Evolutionary conservation across 2,113 vertebrate genomes (phyloP), one percentile per base, ranked within the genome.

Genomic region (Piprites chloris): DNA sequence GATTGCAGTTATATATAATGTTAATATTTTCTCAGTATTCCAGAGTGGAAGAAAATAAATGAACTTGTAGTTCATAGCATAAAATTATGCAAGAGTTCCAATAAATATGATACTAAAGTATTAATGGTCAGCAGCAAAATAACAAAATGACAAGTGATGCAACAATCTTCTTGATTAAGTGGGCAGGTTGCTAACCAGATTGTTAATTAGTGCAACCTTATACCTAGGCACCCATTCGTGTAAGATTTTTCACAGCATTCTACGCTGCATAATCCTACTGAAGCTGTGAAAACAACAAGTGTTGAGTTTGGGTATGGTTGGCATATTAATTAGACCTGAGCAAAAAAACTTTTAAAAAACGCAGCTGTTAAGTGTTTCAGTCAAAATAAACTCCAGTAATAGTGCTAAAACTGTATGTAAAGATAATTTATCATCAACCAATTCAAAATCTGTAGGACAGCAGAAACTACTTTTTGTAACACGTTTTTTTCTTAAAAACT

Each of bases 261-360:
- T 78, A 27, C 52, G 28, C 21, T 42, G 14, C 27, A 12, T 91
- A 91, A 85, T 94, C 49, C 73, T 92, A 5, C 33, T 89, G 89
- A 94, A 85, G 16, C 71, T 95, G 66, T 95, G 78, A 93, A 94
- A 96, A 90, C 78, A 93, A 77, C 78, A 94, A 87, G 85, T 95
- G 78, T 79, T 85, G 33, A 83, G 46, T 83, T 67, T 87, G 49
- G 27, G 14, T 90, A 77, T 77, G 24, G 30, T 21, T 77, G 47
- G 44, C 50, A 80, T 88, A 83, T 86, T 94, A 87, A 93, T 94
- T 73, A 83, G 50, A 91, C 50, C 78, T 74, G 39, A 93, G 50
- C 35, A 72, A 90, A 86, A 62, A 47, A 42, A 7, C 18, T 56
- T 79, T 8, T 42, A 61, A 81, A 74, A 84, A 27, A 1, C 23